Evolutionary conservation across 2,797 vertebrate genomes (phyloP).

Genomic region (Acridotheres tristis): DNA sequence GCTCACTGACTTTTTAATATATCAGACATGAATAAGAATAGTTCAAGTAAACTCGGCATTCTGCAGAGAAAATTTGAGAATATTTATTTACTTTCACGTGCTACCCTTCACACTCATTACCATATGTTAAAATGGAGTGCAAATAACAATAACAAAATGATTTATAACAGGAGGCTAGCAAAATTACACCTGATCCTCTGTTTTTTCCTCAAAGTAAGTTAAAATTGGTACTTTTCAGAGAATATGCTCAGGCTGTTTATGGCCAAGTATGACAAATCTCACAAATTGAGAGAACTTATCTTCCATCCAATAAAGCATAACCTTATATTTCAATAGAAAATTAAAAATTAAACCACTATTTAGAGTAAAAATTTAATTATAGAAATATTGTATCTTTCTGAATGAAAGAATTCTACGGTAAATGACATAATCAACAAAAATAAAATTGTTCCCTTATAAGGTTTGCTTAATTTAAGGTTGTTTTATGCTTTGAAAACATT

Average conservation of each 20-base stretch:
- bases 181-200: background rate
- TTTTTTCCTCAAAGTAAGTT: background rate
- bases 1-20: background rate
- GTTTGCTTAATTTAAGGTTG: background rate
- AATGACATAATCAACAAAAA: background rate
- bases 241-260: background rate
- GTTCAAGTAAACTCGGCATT: background rate
- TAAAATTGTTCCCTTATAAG: background rate
- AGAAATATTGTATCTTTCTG: background rate
- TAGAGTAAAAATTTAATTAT: background rate
- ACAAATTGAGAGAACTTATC: background rate
- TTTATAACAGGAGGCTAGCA: background rate
- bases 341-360: background rate
- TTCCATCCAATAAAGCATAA: background rate
- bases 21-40: background rate
- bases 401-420: background rate
- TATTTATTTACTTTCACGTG: background rate
- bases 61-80: background rate
- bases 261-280: background rate
- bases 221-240: background rate
- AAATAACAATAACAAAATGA: background rate
- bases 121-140: background rate
- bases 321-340: background rate
- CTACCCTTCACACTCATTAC: background rate
- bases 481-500: background rate